Evolutionary conservation across 92 coral and sea anemone genomes (phyloP).

Genomic region (Epizoanthus stellaris): DNA sequence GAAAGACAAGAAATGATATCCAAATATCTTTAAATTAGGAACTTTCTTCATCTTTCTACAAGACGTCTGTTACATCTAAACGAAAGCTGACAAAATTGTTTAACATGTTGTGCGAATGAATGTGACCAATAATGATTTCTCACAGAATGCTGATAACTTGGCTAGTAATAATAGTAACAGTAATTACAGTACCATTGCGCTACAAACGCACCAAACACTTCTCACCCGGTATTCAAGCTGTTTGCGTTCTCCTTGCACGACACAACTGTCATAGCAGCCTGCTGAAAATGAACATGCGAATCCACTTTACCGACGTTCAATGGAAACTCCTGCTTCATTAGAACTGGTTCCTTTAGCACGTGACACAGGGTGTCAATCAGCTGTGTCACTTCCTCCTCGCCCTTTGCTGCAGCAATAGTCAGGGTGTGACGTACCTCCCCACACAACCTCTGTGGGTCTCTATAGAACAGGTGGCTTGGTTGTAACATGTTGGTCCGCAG

Average conservation of each 20-base stretch:
- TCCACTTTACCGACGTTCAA: constrained; percentile 71
- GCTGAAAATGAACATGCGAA: constrained; percentile 69
- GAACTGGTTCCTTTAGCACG: constrained; percentile 60
- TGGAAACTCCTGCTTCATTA: constrained; percentile 59
- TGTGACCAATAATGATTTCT: no score
- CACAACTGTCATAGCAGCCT: constrained; percentile 78
- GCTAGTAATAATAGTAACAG: no score
- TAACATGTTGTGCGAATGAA: no score
- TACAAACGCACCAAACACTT: background rate
- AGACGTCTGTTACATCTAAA: no score
- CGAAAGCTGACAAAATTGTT: no score
- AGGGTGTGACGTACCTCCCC: constrained; percentile 57
- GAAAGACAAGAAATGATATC: no score
- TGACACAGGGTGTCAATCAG: constrained; percentile 67
- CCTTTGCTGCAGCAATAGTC: constrained; percentile 44
- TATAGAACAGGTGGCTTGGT: constrained; percentile 81
- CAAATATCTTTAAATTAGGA: no score
- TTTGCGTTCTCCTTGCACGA: constrained; percentile 85
- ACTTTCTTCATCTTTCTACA: no score
- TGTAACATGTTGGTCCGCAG: constrained; percentile 68
- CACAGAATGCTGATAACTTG: no score
- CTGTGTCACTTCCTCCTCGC: constrained; percentile 64
- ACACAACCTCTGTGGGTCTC: constrained; percentile 57
- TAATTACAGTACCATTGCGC: no score
- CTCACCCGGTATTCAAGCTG: constrained; percentile 75